Conservation (phyloP, 2,113 vertebrate species). For the Syrmaticus mikado region DNA sequence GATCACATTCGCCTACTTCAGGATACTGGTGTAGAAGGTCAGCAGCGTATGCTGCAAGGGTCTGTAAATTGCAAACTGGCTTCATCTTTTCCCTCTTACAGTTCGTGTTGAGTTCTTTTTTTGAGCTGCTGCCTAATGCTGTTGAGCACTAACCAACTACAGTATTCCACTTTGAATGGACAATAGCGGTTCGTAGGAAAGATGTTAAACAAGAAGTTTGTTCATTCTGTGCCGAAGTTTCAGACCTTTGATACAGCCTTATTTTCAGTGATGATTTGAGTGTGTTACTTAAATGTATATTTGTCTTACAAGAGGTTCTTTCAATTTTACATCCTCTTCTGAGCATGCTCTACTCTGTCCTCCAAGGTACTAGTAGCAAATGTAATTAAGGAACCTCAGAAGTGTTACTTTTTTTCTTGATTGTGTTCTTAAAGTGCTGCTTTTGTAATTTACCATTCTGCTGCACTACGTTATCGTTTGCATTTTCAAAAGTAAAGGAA, state of each 20-base stretch:
- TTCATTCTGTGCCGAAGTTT: neutral
- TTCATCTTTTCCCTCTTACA: neutral
- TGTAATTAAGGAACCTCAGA: neutral
- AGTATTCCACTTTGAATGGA: neutral
- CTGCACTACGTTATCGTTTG: neutral
- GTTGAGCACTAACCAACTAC: neutral
- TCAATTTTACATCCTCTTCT: neutral
- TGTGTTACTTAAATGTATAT: neutral
- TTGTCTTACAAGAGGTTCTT: neutral
- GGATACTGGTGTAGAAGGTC: neutral
- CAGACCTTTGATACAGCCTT: neutral
- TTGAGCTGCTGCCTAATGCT: neutral
- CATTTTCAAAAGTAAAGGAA: neutral
- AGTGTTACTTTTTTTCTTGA: neutral
- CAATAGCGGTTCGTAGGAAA: neutral
- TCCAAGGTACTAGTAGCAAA: neutral
- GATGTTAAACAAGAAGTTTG: rapidly evolving
- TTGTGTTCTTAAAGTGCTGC: neutral
- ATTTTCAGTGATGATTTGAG: neutral
- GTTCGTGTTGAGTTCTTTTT: neutral
- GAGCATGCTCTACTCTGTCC: rapidly evolving
- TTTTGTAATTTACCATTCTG: neutral
- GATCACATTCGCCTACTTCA: neutral
- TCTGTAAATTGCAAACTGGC: neutral
- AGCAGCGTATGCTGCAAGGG: neutral